Evolutionary conservation across 1,140 invertebrate species (phyloP).

Genomic region (Bombus waltoni): DNA sequence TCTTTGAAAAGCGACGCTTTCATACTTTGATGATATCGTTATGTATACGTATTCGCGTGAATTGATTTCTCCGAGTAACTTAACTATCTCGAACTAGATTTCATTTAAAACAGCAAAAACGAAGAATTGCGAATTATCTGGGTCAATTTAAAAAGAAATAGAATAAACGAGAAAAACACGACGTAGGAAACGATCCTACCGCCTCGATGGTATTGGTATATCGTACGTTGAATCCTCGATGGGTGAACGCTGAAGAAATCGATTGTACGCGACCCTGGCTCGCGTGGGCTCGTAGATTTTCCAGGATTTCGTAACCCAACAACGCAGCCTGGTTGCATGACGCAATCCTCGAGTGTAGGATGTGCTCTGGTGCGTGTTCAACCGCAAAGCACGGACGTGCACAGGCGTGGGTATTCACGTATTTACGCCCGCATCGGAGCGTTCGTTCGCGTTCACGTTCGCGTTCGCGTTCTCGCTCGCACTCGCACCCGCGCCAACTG

Average conservation of each 20-base stretch:
- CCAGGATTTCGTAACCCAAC: constrained; percentile 70
- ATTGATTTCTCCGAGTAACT: not conserved
- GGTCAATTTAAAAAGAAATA: not conserved
- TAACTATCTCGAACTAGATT: not conserved
- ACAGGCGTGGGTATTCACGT: constrained; percentile 38
- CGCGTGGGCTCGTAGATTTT: constrained; percentile 64
- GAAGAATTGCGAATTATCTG: not conserved
- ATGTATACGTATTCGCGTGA: not conserved
- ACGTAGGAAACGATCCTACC: not conserved
- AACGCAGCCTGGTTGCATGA: constrained; percentile 55
- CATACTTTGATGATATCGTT: too few species aligned
- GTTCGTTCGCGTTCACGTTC: not conserved
- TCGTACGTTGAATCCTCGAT: not conserved
- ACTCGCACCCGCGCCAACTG: constrained; percentile 3
- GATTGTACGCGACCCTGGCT: constrained; percentile 12
- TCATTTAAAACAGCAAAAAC: too few species aligned
- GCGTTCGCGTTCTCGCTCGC: not conserved
- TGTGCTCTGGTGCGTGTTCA: constrained; percentile 57
- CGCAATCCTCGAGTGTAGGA: constrained; percentile 63
- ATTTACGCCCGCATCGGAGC: constrained; percentile 40
- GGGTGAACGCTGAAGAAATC: not conserved
- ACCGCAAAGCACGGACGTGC: constrained; percentile 37
- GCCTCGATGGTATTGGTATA: not conserved
- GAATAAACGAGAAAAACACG: not conserved
- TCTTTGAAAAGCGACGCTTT: too few species aligned